Conservation (phyloP, 2,113 vertebrate species). For the Microtus pennsylvanicus region DNA sequence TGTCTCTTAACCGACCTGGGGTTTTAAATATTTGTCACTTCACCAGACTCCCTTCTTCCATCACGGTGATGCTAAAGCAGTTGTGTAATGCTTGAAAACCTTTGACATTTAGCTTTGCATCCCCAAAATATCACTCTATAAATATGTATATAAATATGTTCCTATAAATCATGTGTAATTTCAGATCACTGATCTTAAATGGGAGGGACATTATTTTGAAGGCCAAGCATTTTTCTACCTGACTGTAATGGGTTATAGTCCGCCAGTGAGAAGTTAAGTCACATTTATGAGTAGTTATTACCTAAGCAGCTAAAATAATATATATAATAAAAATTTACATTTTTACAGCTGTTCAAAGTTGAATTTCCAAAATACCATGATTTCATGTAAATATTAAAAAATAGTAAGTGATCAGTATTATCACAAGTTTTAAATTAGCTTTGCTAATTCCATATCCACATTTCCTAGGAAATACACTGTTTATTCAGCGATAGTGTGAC, state of each 20-base stretch:
- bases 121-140: neutral
- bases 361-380: neutral
- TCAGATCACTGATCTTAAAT: neutral
- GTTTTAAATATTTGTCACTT: neutral
- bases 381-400: neutral
- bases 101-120: neutral
- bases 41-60: neutral
- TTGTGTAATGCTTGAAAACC: neutral
- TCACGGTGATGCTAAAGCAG: neutral
- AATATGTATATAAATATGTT: neutral
- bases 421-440: neutral
- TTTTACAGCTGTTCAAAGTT: conserved; percentile 12
- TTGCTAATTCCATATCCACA: neutral
- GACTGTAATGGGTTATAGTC: neutral
- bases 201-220: neutral
- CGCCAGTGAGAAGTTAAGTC: neutral
- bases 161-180: neutral
- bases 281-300: neutral
- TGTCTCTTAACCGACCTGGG: neutral
- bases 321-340: neutral
- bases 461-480: conserved; percentile 8
- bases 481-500: neutral
- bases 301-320: neutral
- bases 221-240: neutral
- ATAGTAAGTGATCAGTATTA: neutral